Percentiles rank a stretch among this genome's conserved stretches.
phyloP scores from a whole-genome alignment of 23 tunicate genomes.

The Trididemnum miniatum region DNA sequence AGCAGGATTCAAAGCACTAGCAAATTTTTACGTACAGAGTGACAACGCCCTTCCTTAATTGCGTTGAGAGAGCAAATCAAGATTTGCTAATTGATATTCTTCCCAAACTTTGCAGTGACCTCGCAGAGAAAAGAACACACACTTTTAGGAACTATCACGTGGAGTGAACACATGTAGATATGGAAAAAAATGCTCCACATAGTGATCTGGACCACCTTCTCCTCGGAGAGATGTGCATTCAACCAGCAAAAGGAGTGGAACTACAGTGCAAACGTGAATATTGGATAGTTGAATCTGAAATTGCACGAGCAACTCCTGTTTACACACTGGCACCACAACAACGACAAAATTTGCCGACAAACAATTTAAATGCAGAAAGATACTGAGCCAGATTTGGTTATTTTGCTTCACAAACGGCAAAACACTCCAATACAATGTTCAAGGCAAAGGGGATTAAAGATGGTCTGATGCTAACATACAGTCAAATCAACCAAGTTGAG shows the following conservation, averaged over 20 bases:
- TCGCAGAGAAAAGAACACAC: not conserved
- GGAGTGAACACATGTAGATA: not conserved
- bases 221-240: not conserved
- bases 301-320: slow-evolving; percentile 1
- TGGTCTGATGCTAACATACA: not conserved
- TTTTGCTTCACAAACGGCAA: slow-evolving; percentile 12
- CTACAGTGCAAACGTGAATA: not conserved
- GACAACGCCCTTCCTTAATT: slow-evolving; percentile 25
- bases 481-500: not conserved
- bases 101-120: slow-evolving; percentile 19
- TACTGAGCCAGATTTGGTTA: slow-evolving; percentile 18
- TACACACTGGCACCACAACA: not conserved
- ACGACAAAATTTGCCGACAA: slow-evolving; percentile 10
- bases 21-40: slow-evolving; percentile 1
- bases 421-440: slow-evolving; percentile 2
- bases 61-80: slow-evolving; percentile 11
- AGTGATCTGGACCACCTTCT: slow-evolving; percentile 1
- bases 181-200: not conserved
- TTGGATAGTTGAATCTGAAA: not conserved
- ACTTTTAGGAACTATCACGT: not conserved
- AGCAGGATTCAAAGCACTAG: slow-evolving; percentile 12
- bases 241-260: not conserved
- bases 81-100: slow-evolving; percentile 20
- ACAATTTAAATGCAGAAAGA: slow-evolving; percentile 7
- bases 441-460: slow-evolving; percentile 22